Evolutionary conservation across 2,797 vertebrate genomes (phyloP), one percentile per base, ranked within the genome.

Genomic region (Pangasius mekongensis): DNA sequence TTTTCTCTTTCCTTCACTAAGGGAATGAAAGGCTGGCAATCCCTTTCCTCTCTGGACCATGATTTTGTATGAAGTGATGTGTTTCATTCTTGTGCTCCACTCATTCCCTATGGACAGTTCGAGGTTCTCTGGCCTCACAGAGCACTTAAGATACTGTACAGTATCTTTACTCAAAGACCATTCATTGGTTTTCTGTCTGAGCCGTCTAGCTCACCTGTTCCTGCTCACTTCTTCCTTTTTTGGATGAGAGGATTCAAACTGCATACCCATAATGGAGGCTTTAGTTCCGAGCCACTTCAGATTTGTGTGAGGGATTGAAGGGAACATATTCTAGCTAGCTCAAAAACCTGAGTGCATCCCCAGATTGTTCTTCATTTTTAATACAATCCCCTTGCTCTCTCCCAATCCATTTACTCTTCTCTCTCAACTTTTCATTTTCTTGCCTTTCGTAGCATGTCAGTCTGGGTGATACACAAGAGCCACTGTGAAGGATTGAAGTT

Each of bases 401-500:
- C 77, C 77, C 4, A 24, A 0, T 81, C 58, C 56, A 43, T 85
- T 73, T 85, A 18, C 66, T 87, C 83, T 88, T 62, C 74, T 67
- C 69, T 66, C 74, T 74, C 36, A 58, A 74, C 84, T 78, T 86
- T 66, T 81, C 64, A 54, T 89, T 74, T 85, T 86, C n/a, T 6
- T 27, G 52, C 66, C 11, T 74, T 74, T 86, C 90, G 73, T 67
- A n/a, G 24, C 56, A 39, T 81, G 24, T 39, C 60, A 54, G 36
- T 81, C 62, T 52, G 24, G 16, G 87, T 87, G 52, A 73, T 56
- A n/a, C 83, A 85, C 67, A 69, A 71, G n/a, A 64, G 58, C 39
- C 60, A 83, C 5, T n/a, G 58, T 60, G 36, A 43, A 64, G 39
- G 36, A 64, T 18, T 66, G 36, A 64, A 47, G 1, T n/a, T 66